Conservation (phyloP, 2,888 invertebrate species). For the Cybosia mesomella region DNA sequence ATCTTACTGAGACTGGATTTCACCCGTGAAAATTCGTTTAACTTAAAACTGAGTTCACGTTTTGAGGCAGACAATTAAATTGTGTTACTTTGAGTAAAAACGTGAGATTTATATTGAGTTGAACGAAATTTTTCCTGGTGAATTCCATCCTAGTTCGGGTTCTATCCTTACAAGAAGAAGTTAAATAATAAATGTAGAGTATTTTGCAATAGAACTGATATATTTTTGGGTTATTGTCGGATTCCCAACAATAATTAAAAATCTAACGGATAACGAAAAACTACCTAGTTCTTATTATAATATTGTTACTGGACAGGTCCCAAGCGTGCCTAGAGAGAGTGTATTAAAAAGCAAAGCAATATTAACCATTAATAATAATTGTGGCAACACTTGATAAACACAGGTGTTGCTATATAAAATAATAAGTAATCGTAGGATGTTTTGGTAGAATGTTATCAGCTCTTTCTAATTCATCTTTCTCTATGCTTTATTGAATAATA, state of each 20-base stretch:
- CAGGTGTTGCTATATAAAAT: neutral
- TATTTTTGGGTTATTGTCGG: neutral
- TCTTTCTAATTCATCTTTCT: neutral
- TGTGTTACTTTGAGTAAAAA: neutral
- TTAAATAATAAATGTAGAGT: neutral
- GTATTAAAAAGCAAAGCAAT: constrained; percentile 3
- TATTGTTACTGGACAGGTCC: neutral
- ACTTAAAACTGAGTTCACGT: neutral
- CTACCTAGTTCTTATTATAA: neutral
- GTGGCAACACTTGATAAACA: neutral
- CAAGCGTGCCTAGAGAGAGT: neutral
- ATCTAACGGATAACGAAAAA: neutral
- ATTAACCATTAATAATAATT: neutral
- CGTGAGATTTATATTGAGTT: neutral
- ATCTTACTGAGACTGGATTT: neutral
- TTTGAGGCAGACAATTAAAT: neutral
- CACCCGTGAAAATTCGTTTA: neutral
- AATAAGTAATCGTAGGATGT: neutral
- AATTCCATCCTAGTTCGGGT: neutral
- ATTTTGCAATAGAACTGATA: neutral
- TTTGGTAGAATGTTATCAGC: neutral
- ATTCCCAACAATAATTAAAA: neutral
- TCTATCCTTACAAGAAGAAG: neutral
- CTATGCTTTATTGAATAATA: neutral
- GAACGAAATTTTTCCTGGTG: neutral